Evolutionary conservation across 2,888 invertebrate species (phyloP), one percentile per base, ranked within the genome.

Genomic region (Automeris io): DNA sequence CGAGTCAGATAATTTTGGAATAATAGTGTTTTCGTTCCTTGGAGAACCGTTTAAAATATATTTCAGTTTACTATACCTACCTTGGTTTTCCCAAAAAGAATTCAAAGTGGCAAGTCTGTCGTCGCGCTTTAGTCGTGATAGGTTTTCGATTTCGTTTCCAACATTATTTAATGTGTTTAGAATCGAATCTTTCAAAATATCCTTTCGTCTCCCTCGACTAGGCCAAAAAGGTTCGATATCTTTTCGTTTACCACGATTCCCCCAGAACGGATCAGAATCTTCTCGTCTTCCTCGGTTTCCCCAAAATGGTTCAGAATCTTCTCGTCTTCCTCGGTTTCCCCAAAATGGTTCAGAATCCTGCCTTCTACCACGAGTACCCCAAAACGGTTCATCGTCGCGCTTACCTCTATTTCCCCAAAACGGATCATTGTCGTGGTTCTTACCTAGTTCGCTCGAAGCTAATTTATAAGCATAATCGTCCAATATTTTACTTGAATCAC

Each of bases 221-320:
- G 49, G 54, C 62, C 62, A 57, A 46, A 61, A 63, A 2, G 50
- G 51, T 13, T 59, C 58, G 5, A 58, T 52, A 33, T 59, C 53
- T 47, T 59, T 58, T 46, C 68, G 55, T 21, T 79, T 78, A 11
- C 87, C 74, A 24, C 61, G 54, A 32, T 51, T 63, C 8, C 54
- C 60, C 65, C 66, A 64, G 49, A 64, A 68, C 1, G 59, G 57
- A 21, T 63, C 60, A 2, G 57, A 51, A 35, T 57, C 52, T 39
- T 63, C 56, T 24, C 66, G 53, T 33, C 67, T 54, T 0, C 88
- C 88, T 16, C 87, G 63, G 42, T 80, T 86, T 1, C 85, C 87
- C 88, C 87, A 88, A 54, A 88, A 88, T 0, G 85, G 87, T 4
- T 64, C 64, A 22, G 45, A 46, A 2, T 66, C 59, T 24, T 64